Evolutionary conservation across 2,113 vertebrate genomes (phyloP).

Genomic region (Psittacula cyanocephala): DNA sequence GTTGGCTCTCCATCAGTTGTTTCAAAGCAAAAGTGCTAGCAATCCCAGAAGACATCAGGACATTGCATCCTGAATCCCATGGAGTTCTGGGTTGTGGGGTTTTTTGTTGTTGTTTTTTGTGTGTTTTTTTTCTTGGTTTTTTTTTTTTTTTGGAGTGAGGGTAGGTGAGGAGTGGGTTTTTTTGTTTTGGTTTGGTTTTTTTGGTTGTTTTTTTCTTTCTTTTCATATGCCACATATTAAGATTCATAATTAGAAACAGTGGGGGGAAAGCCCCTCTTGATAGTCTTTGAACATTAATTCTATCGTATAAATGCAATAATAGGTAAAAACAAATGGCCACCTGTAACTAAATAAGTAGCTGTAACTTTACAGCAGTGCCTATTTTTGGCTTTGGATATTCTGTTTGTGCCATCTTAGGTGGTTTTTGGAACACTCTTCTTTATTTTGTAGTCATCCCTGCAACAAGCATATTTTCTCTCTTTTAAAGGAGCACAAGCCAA

Average conservation of each 20-base stretch:
- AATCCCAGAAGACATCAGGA: not conserved
- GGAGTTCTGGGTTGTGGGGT: not conserved
- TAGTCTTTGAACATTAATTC: not conserved
- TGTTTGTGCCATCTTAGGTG: not conserved
- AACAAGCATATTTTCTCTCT: not conserved
- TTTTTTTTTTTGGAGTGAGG: not conserved
- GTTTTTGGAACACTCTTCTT: not conserved
- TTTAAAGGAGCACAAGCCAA: not conserved
- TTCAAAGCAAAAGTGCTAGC: not conserved
- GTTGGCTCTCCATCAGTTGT: not conserved
- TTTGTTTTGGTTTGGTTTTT: not conserved
- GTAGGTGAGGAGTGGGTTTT: not conserved
- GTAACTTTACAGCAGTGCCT: not conserved
- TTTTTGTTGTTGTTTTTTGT: too few species aligned
- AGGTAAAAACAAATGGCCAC: not conserved
- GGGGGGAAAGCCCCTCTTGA: rapidly evolving
- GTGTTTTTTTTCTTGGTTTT: not conserved
- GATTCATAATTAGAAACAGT: not conserved
- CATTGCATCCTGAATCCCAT: not conserved
- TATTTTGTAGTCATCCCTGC: not conserved
- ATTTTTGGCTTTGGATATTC: not conserved
- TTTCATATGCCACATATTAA: not conserved
- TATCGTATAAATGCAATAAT: not conserved
- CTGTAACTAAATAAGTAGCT: not conserved
- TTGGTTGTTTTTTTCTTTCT: not conserved